Evolutionary conservation across 2,113 vertebrate species (phyloP), one percentile per base, ranked within the genome.

Genomic region (Neotoma lepida): DNA sequence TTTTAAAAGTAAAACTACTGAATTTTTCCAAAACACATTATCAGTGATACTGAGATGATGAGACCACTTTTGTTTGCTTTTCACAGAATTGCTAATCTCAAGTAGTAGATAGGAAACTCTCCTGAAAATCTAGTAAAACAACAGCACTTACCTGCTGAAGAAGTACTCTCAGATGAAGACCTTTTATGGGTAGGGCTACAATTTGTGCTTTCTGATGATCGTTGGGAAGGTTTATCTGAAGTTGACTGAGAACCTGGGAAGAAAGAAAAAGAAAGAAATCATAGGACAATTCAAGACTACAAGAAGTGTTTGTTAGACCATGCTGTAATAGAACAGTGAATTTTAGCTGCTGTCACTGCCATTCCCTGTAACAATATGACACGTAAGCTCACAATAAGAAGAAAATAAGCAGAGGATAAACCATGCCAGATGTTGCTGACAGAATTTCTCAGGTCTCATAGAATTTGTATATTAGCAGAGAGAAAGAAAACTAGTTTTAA

Each of bases 131-230:
- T 46, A 68, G 41, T 70, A 56, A 92, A 94, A 81, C 24, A 87
- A 90, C 0, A 88, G 66, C 4, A 97, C 98, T 98, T 98, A 97
- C 98, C 98, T 98, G 98, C 95, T 54, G 98, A 98, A 86, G 98
- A 97, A 7, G 98, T 96, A 96, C 98, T 98, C 96, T 99, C 98
- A 0, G 98, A 98, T 0, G 95, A 94, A 33, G 98, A 98, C 61
- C 98, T 98, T 97, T 98, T 98, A 54, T 98, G 97, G 81, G 98
- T 97, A 71, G 98, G 98, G 92, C 98, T 99, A 96, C 98, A 98
- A 33, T 33, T 98, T 73, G 97, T 98, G 97, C 97, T 98, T 94
- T 98, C 98, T 0, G 97, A 61, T 18, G 96, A 96, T 76, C 98
- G 97, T 95, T 98, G 98, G 2, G 97, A 97, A 92, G 98, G 95